Conservation (phyloP, 37 sponge, comb jelly and placozoan genomes). For the Diacarnus erythraeanus region DNA sequence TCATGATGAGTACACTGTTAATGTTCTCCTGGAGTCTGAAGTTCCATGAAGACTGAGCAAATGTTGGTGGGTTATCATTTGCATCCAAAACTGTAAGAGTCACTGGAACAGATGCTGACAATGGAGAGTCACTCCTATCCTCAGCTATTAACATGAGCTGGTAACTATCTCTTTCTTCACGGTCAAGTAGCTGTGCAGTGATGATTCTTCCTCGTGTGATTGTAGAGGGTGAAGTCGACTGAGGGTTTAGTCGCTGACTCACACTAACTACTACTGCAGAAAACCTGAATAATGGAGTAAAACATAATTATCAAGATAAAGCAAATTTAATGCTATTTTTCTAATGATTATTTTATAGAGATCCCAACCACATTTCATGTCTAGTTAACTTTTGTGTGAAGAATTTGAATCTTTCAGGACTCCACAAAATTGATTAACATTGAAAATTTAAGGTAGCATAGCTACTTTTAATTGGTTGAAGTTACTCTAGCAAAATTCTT, state of each 20-base stretch:
- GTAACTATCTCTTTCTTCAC: constrained; percentile 31
- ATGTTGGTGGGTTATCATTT: constrained; percentile 41
- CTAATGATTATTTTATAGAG: not conserved
- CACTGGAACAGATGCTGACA: constrained; percentile 17
- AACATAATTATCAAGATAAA: not conserved
- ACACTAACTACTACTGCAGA: not conserved
- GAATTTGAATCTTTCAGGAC: too few species aligned
- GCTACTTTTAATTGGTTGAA: too few species aligned
- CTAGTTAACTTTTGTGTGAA: too few species aligned
- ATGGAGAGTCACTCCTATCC: constrained; percentile 3
- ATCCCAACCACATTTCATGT: not conserved
- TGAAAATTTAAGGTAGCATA: too few species aligned
- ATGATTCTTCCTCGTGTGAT: constrained; percentile 17
- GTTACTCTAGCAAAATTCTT: too few species aligned
- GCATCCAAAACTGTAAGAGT: constrained; percentile 21
- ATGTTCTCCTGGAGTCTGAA: constrained; percentile 29
- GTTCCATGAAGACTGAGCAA: constrained; percentile 1
- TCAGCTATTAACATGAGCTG: constrained; percentile 16
- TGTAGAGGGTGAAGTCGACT: not conserved
- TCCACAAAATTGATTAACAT: too few species aligned
- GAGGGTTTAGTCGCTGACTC: not conserved
- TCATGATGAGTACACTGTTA: not conserved
- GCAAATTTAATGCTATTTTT: not conserved
- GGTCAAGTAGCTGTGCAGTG: constrained; percentile 22
- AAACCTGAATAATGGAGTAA: not conserved